phyloP scores from a whole-genome alignment of 2,888 invertebrate species.

The Tribolium freemani region DNA sequence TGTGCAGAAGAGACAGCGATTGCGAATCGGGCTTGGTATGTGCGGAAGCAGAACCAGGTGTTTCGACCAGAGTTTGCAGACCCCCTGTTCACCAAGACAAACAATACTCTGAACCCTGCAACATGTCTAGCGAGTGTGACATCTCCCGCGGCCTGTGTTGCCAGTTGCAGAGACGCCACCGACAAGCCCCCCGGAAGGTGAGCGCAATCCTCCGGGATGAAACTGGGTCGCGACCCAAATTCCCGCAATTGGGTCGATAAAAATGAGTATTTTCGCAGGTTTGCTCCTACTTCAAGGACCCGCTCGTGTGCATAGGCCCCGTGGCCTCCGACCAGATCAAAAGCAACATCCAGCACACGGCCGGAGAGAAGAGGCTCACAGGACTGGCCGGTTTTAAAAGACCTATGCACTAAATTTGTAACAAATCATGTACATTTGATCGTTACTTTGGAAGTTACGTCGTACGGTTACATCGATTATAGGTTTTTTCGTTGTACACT shows the following conservation, averaged over 20 bases:
- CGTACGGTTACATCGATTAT: slow-evolving; percentile 39
- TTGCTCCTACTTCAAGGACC: slow-evolving; percentile 93
- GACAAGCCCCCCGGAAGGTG: slow-evolving; percentile 88
- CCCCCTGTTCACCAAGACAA: slow-evolving; percentile 83
- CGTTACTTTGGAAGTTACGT: slow-evolving; percentile 40
- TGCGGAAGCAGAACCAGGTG: slow-evolving; percentile 78
- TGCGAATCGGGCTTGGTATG: slow-evolving; percentile 88
- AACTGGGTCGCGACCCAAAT: background rate
- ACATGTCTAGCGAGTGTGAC: slow-evolving; percentile 87
- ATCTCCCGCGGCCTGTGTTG: slow-evolving; percentile 89
- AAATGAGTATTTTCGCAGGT: slow-evolving; percentile 69
- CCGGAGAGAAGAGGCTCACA: slow-evolving; percentile 85
- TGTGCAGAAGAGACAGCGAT: slow-evolving; percentile 86
- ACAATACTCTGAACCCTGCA: slow-evolving; percentile 88
- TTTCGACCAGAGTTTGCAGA: slow-evolving; percentile 79
- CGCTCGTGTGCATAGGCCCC: slow-evolving; percentile 88
- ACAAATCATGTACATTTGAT: slow-evolving; percentile 45
- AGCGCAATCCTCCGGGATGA: background rate
- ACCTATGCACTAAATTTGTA: slow-evolving; percentile 64
- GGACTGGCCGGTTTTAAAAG: slow-evolving; percentile 69
- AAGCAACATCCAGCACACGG: slow-evolving; percentile 80
- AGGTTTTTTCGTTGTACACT: slow-evolving; percentile 10
- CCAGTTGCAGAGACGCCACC: slow-evolving; percentile 87
- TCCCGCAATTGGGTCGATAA: background rate
- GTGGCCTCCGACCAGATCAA: slow-evolving; percentile 85